These are phyloP conservation scores for Lucinisca nassula DNA, from an alignment of 2,888 invertebrate species.

Conservation along the genomic window DNA sequence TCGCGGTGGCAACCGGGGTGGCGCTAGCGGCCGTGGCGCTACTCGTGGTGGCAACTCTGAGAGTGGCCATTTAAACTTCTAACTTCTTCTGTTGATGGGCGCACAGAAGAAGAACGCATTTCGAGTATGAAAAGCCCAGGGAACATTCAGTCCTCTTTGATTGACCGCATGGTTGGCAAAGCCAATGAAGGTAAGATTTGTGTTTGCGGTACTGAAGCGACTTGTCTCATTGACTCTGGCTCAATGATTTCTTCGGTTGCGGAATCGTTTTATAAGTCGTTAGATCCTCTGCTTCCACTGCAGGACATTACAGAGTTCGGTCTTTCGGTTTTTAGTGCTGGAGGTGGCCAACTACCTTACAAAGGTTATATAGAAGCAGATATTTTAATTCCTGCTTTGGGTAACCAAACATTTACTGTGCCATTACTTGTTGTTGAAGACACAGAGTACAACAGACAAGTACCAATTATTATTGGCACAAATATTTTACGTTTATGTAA, in stretches of 20 bases:
- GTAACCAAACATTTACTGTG: background rate
- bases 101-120: background rate
- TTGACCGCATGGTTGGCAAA: slow-evolving; percentile 4
- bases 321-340: slow-evolving; percentile 6
- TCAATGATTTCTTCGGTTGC: slow-evolving; percentile 5
- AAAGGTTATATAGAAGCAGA: slow-evolving; percentile 3
- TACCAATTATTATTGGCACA: slow-evolving; percentile 27
- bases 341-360: background rate
- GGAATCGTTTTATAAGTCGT: slow-evolving; percentile 10
- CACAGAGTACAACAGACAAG: slow-evolving; percentile 13
- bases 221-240: background rate
- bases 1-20: background rate
- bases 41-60: background rate
- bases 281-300: background rate
- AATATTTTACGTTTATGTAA: slow-evolving; percentile 26
- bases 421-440: slow-evolving; percentile 6
- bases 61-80: background rate
- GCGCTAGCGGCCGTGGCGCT: background rate
- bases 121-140: background rate
- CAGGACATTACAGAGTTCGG: slow-evolving; percentile 2
- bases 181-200: background rate
- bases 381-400: background rate
- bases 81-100: slow-evolving; percentile 20
- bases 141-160: background rate
- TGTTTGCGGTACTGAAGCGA: background rate